Evolutionary conservation across 2,888 invertebrate species (phyloP), one percentile per base, ranked within the genome.

Genomic region (Hypolimnas misippus): DNA sequence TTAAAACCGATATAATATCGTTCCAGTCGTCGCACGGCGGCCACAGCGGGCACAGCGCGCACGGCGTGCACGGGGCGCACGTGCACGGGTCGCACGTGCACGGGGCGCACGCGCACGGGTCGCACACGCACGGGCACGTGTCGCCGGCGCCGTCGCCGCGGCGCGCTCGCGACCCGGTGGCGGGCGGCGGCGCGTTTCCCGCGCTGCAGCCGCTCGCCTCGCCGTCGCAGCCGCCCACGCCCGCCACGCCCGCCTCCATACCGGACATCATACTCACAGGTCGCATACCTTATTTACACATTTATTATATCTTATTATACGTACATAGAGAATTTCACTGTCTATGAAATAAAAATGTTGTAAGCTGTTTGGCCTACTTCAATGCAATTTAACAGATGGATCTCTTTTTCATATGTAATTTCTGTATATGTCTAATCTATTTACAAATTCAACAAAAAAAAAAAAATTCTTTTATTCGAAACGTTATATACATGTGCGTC

Each of bases 261-360:
- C 96, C 96, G 71, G 95, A 96, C 87, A 97, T 97, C 84, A 96
- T 96, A 85, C 94, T 97, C 82, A 96, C 96, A 83, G 96, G 96
- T 96, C n/a, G n/a, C n/a, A n/a, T n/a, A n/a, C n/a, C n/a, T n/a
- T n/a, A n/a, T n/a, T n/a, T n/a, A n/a, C n/a, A n/a, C n/a, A n/a
- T n/a, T n/a, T n/a, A n/a, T n/a, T n/a, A n/a, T n/a, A n/a, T n/a
- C n/a, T n/a, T n/a, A n/a, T n/a, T n/a, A n/a, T n/a, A n/a, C n/a
- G n/a, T n/a, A n/a, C n/a, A n/a, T n/a, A n/a, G n/a, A n/a, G n/a
- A n/a, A n/a, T n/a, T n/a, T n/a, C n/a, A n/a, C n/a, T n/a, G n/a
- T n/a, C n/a, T n/a, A n/a, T n/a, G n/a, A n/a, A n/a, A n/a, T n/a
- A n/a, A n/a, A n/a, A n/a, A n/a, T n/a, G n/a, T n/a, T n/a, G n/a